Evolutionary conservation across 35 echinoderm and acorn worm genomes (phyloP).

Genomic region (Holothuria glaberrima): DNA sequence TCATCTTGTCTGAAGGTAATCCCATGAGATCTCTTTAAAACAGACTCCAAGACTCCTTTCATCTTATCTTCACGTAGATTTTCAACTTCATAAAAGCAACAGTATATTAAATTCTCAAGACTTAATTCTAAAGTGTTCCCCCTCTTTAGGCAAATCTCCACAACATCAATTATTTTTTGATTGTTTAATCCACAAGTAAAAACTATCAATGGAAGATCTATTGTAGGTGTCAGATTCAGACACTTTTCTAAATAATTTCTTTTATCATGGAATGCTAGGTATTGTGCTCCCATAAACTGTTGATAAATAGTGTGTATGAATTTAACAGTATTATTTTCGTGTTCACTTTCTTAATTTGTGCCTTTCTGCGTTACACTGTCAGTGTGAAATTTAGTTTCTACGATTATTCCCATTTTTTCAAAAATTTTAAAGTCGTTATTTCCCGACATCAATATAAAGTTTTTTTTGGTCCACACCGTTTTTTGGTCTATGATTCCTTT

Average conservation of each 20-base stretch:
- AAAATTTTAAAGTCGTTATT: neutral
- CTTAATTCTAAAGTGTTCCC: neutral
- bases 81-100: slow-evolving; percentile 27
- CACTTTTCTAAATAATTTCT: neutral
- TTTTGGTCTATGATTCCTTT: neutral
- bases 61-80: neutral
- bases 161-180: neutral
- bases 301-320: slow-evolving; percentile 38
- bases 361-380: neutral
- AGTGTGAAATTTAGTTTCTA: slow-evolving; percentile 47
- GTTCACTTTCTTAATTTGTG: too few relatives aligned
- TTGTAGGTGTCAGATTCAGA: neutral
- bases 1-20: neutral
- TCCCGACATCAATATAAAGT: neutral
- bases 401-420: slow-evolving; percentile 27
- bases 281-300: slow-evolving; percentile 17
- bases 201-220: neutral
- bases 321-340: slow-evolving; percentile 25
- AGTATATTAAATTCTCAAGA: neutral
- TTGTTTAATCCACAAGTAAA: slow-evolving; percentile 10
- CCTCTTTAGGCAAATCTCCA: neutral
- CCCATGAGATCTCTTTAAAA: neutral
- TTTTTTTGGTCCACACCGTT: slow-evolving; percentile 3
- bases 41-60: neutral
- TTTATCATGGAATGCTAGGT: slow-evolving; percentile 7